Evolutionary conservation across 2,797 vertebrate genomes (phyloP).

Genomic region (Graptemys geographica): DNA sequence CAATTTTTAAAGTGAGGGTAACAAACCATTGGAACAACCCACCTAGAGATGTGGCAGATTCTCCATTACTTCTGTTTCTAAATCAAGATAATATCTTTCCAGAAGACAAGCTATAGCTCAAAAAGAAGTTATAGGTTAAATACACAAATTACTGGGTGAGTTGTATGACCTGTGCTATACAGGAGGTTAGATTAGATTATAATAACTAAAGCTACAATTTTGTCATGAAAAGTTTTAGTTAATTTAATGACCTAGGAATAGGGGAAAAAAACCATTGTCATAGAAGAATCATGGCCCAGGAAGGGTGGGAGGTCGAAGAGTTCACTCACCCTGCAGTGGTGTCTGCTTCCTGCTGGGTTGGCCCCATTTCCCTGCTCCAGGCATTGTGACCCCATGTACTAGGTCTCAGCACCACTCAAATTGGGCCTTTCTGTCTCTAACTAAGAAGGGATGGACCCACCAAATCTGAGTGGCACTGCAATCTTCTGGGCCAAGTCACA

Average conservation of each 20-base stretch:
- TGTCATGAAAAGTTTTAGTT: background rate
- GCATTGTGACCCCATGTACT: too few relatives aligned
- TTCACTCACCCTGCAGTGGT: background rate
- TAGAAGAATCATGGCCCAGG: too few relatives aligned
- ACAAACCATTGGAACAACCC: background rate
- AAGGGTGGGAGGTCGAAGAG: background rate
- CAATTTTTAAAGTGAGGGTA: background rate
- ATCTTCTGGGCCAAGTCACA: too few relatives aligned
- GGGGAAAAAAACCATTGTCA: too few relatives aligned
- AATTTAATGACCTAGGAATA: background rate
- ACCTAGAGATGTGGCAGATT: background rate
- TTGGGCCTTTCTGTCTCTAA: too few relatives aligned
- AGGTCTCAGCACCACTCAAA: too few relatives aligned
- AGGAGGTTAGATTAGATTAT: background rate
- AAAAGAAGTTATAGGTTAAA: background rate
- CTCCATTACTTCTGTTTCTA: background rate
- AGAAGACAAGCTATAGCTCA: background rate
- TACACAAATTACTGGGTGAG: background rate
- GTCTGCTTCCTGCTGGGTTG: background rate
- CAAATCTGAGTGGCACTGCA: too few relatives aligned
- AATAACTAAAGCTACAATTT: background rate
- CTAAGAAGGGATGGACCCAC: too few relatives aligned
- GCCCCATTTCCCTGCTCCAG: background rate
- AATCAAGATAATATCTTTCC: background rate
- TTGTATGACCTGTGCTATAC: background rate